Conservation (phyloP, 2,888 invertebrate species). For the Netelia fuscicornis region DNA sequence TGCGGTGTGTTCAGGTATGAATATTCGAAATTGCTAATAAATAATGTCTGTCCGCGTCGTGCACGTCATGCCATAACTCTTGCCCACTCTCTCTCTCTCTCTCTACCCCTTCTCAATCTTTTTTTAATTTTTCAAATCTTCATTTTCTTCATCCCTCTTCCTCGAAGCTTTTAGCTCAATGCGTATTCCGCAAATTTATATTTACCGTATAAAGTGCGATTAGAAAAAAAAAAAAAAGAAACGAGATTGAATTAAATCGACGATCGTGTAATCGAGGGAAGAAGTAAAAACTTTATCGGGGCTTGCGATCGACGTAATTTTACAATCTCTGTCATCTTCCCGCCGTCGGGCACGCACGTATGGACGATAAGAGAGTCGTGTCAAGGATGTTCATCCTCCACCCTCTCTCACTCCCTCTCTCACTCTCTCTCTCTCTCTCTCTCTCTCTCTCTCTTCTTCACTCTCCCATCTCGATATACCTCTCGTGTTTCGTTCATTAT, state of each 20-base stretch:
- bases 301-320: slow-evolving; percentile 19
- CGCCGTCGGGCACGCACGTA: slow-evolving; percentile 28
- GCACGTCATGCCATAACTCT: slow-evolving; percentile 66
- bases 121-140: slow-evolving; percentile 22
- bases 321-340: slow-evolving; percentile 24
- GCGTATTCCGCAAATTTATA: background rate
- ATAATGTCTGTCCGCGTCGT: slow-evolving; percentile 68
- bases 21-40: slow-evolving; percentile 72
- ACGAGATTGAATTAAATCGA: background rate
- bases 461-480: slow-evolving; percentile 25
- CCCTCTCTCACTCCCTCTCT: slow-evolving; percentile 3
- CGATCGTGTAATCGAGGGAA: background rate
- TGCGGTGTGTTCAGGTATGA: slow-evolving; percentile 61
- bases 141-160: background rate
- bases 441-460: slow-evolving; percentile 23
- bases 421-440: background rate
- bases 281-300: slow-evolving; percentile 7
- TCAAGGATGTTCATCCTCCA: slow-evolving; percentile 61
- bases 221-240: background rate
- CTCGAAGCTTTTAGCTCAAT: background rate
- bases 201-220: background rate
- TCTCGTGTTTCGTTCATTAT: slow-evolving; percentile 47
- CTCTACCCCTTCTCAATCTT: background rate
- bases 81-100: slow-evolving; percentile 42
- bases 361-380: slow-evolving; percentile 40